phyloP scores from a whole-genome alignment of 2,113 vertebrate genomes.

The Aspiorhynchus laticeps region DNA sequence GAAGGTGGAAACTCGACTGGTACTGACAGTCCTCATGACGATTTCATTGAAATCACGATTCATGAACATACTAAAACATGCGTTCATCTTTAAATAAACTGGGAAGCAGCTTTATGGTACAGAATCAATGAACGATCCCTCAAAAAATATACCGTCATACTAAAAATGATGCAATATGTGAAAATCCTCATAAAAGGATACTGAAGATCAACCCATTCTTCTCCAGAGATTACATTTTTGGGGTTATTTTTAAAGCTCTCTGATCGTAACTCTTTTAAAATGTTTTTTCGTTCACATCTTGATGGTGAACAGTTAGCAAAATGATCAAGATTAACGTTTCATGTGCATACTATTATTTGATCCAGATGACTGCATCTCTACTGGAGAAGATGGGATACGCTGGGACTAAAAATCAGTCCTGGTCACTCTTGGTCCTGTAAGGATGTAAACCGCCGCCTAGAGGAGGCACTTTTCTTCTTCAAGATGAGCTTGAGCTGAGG shows the following conservation, averaged over 20 bases:
- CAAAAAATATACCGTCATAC: constrained; percentile 43
- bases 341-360: not conserved
- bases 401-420: constrained; percentile 74
- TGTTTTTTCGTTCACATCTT: not conserved
- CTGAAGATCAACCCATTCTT: constrained; percentile 56
- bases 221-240: constrained; percentile 52
- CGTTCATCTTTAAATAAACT: constrained; percentile 1
- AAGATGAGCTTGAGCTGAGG: constrained; percentile 85
- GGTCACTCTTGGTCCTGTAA: constrained; percentile 79
- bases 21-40: constrained; percentile 47
- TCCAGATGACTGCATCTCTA: constrained; percentile 36
- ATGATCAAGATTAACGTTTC: not conserved
- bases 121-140: not conserved
- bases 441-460: constrained; percentile 78
- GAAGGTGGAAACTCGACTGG: constrained; percentile 55
- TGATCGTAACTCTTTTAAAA: not conserved
- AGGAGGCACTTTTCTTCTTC: constrained; percentile 81
- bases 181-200: constrained; percentile 61
- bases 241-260: not conserved
- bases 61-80: constrained; percentile 17
- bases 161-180: constrained; percentile 36
- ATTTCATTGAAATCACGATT: constrained; percentile 80
- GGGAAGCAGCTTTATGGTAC: not conserved
- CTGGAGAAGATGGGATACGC: constrained; percentile 54
- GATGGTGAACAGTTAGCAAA: not conserved